These are phyloP conservation scores for Mimachlamys varia DNA, from an alignment of 2,888 invertebrate genomes.

Conservation along the genomic window DNA sequence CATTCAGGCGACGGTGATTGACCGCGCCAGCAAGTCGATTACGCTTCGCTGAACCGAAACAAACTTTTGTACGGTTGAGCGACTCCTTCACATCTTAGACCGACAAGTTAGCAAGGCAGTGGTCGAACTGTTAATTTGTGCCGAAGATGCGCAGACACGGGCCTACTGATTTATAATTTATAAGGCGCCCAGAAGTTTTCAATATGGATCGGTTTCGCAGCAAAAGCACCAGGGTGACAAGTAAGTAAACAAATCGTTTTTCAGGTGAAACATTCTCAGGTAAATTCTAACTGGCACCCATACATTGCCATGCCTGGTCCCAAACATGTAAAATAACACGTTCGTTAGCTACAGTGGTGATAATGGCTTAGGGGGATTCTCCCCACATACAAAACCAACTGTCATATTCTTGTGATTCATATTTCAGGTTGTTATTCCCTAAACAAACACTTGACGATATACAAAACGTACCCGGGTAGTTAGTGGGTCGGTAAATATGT, in stretches of 20 bases:
- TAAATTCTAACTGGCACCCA: neutral
- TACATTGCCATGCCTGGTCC: neutral
- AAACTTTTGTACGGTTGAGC: neutral
- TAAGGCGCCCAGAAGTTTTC: neutral
- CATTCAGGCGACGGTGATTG: neutral
- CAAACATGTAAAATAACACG: neutral
- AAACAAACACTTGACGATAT: constrained; percentile 10
- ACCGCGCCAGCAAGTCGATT: neutral
- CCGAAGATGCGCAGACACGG: neutral
- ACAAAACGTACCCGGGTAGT: neutral
- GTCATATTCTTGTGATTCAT: neutral
- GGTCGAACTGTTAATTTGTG: neutral
- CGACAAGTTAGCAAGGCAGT: neutral
- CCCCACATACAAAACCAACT: neutral
- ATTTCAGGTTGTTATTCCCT: neutral
- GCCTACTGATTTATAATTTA: neutral
- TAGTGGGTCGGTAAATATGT: neutral
- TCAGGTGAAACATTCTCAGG: neutral
- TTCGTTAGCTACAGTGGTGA: neutral
- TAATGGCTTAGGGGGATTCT: neutral
- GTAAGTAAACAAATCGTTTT: neutral
- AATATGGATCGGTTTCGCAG: neutral
- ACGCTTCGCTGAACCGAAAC: neutral
- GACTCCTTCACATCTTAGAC: neutral
- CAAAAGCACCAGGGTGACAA: constrained; percentile 12